phyloP scores from a whole-genome alignment of 92 coral and sea anemone species.

The Parazoanthus darwini region DNA sequence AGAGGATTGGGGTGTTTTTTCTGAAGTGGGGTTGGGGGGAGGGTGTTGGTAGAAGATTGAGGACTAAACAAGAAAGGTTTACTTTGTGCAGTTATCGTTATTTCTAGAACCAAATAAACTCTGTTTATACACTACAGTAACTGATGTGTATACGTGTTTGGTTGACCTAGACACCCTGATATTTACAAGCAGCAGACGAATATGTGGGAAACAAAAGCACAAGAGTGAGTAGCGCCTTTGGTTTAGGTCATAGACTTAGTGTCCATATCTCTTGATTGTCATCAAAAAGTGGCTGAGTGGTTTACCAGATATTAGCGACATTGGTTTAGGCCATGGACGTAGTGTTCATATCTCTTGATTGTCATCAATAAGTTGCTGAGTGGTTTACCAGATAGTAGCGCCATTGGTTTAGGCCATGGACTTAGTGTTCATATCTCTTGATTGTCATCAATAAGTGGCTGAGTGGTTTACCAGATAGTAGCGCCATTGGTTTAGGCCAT shows the following conservation, averaged over 20 bases:
- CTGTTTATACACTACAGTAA: neutral
- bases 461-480: conserved; percentile 18
- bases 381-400: conserved; percentile 19
- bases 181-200: conserved; percentile 80
- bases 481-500: neutral
- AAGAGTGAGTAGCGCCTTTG: conserved; percentile 64
- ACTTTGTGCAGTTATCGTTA: too few species aligned
- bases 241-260: neutral
- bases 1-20: too few species aligned
- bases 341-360: too few species aligned
- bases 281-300: too few species aligned
- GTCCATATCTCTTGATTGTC: too few species aligned
- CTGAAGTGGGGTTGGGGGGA: too few species aligned
- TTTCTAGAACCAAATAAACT: neutral
- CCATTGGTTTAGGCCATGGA: neutral
- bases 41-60: too few species aligned
- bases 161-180: conserved; percentile 74
- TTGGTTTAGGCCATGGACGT: neutral
- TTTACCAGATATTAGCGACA: conserved; percentile 9
- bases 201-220: conserved; percentile 84
- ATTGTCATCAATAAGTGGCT: too few species aligned
- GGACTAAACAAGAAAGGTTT: too few species aligned
- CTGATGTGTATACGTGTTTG: neutral
- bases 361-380: too few species aligned
- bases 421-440: too few species aligned